Percentiles rank a stretch among this genome's conserved stretches.
These are phyloP conservation scores for Archaeoteleia sp. DNA, from an alignment of 2,888 invertebrate species.

Conservation along the genomic window DNA sequence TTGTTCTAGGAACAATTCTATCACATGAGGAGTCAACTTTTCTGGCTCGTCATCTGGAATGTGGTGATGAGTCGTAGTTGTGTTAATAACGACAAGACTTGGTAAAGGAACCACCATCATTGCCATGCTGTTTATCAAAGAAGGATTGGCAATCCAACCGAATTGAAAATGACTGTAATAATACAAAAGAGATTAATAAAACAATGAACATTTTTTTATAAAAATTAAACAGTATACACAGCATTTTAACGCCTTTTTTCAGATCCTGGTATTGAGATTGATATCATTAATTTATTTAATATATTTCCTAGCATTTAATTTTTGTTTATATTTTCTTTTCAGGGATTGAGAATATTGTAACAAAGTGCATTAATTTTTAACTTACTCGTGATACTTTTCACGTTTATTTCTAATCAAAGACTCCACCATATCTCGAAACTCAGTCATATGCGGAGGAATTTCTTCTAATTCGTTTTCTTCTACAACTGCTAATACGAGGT, in stretches of 20 bases:
- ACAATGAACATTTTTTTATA: too few relatives aligned
- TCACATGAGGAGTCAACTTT: slow-evolving; percentile 86
- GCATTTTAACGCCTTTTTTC: too few relatives aligned
- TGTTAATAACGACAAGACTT: slow-evolving; percentile 91
- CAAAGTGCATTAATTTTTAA: slow-evolving; percentile 40
- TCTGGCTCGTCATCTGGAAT: slow-evolving; percentile 89
- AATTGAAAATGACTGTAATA: slow-evolving; percentile 85
- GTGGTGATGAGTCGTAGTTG: slow-evolving; percentile 94
- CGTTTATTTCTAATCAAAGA: slow-evolving; percentile 84
- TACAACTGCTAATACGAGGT: slow-evolving; percentile 89
- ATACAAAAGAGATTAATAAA: too few relatives aligned
- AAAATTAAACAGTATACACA: too few relatives aligned
- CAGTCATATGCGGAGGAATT: slow-evolving; percentile 86
- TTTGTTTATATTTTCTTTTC: neutral
- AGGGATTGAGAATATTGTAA: too few relatives aligned
- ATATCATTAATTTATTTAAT: too few relatives aligned
- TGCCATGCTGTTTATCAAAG: slow-evolving; percentile 94
- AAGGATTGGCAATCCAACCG: slow-evolving; percentile 94
- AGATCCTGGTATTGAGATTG: too few relatives aligned
- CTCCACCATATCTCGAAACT: slow-evolving; percentile 90
- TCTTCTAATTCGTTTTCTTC: slow-evolving; percentile 91
- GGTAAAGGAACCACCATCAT: slow-evolving; percentile 90
- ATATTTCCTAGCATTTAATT: neutral
- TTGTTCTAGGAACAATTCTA: slow-evolving; percentile 84
- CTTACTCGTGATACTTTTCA: slow-evolving; percentile 84